Evolutionary conservation across 2,113 vertebrate species (phyloP).

Genomic region (Myrmophylax atrothorax): DNA sequence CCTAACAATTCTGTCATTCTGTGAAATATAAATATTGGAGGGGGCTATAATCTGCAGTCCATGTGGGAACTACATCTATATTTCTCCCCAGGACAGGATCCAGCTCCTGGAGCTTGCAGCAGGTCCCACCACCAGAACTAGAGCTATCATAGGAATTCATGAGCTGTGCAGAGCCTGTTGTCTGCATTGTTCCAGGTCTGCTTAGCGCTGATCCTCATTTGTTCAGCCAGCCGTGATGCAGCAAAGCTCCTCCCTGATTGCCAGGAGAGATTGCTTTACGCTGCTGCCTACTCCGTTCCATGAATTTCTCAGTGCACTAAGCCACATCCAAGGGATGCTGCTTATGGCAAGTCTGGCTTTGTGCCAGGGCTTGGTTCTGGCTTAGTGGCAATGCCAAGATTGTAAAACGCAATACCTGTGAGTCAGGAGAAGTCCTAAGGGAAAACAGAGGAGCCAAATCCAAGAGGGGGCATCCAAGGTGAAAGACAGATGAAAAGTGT

Average conservation of each 20-base stretch:
- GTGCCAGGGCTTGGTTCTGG: neutral
- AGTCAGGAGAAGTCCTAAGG: neutral
- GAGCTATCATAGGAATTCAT: neutral
- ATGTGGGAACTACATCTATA: neutral
- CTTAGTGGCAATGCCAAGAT: neutral
- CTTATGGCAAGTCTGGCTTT: neutral
- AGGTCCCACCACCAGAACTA: neutral
- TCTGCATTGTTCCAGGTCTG: neutral
- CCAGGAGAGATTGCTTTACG: neutral
- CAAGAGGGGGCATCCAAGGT: neutral
- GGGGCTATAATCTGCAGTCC: neutral
- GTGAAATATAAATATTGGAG: neutral
- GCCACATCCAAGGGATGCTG: neutral
- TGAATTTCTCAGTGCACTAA: neutral
- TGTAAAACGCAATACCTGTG: neutral
- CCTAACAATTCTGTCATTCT: neutral
- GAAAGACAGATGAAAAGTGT: neutral
- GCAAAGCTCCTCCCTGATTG: neutral
- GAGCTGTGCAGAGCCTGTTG: neutral
- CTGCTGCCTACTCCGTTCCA: rapidly evolving
- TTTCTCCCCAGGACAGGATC: neutral
- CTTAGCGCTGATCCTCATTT: rapidly evolving
- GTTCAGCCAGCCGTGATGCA: neutral
- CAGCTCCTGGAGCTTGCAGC: neutral
- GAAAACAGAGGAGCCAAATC: neutral